Conservation (phyloP, 2,797 vertebrate genomes). For the Gobionotothen gibberifrons region DNA sequence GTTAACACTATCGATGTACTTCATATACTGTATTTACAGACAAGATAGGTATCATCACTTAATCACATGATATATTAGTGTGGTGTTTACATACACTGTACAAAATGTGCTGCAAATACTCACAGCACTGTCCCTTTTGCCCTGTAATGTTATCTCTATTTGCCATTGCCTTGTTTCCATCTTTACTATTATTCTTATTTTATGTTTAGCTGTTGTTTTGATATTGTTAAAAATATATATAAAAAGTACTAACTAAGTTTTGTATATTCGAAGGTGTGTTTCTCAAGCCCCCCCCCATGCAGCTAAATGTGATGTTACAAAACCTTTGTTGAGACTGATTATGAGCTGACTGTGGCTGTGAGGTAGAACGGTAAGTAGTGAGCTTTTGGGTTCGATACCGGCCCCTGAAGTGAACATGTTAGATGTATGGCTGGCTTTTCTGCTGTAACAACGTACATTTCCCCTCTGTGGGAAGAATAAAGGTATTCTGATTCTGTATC, state of each 20-base stretch:
- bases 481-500: too few relatives aligned
- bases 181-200: not conserved
- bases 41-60: not conserved
- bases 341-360: too few relatives aligned
- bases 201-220: not conserved
- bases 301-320: too few relatives aligned
- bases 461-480: too few relatives aligned
- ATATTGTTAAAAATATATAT: not conserved
- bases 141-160: not conserved
- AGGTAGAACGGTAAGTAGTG: too few relatives aligned
- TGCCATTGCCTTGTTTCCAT: not conserved
- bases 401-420: too few relatives aligned
- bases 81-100: not conserved
- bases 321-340: too few relatives aligned
- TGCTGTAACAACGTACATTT: too few relatives aligned
- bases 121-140: not conserved
- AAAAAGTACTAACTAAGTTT: not conserved
- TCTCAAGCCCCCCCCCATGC: not conserved
- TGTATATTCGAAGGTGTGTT: not conserved
- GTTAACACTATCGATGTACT: not conserved
- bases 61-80: not conserved
- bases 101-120: not conserved
- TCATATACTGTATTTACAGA: not conserved
- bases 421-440: too few relatives aligned
- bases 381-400: too few relatives aligned